Evolutionary conservation across 2,888 invertebrate genomes (phyloP).

Genomic region (Patella depressa): DNA sequence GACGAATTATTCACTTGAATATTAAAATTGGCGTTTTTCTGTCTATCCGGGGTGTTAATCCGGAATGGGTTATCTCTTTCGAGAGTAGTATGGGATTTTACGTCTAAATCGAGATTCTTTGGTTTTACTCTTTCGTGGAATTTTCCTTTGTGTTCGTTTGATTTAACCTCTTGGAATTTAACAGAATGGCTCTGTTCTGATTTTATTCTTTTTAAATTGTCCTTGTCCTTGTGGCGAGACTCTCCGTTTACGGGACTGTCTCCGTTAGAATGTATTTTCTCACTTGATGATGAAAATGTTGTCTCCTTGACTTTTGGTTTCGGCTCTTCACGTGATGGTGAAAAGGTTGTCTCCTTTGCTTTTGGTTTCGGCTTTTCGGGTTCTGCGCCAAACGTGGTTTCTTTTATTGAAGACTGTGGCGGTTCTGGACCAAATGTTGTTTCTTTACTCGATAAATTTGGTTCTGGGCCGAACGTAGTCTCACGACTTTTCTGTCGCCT

Average conservation of each 20-base stretch:
- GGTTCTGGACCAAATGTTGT: constrained; percentile 3
- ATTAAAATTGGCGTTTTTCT: background rate
- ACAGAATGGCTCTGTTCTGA: background rate
- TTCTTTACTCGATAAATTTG: constrained; percentile 5
- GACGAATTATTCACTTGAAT: background rate
- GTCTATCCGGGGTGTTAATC: background rate
- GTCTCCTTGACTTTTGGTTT: background rate
- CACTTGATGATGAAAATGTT: background rate
- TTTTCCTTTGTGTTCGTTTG: background rate
- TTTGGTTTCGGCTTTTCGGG: background rate
- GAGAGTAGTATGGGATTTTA: background rate
- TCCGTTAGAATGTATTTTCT: background rate
- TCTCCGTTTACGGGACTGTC: background rate
- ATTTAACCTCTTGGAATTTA: background rate
- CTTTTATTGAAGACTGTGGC: background rate
- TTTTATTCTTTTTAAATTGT: background rate
- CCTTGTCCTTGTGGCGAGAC: background rate
- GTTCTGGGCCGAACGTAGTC: constrained; percentile 1
- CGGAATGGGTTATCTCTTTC: background rate
- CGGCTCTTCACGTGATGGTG: background rate
- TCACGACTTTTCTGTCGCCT: background rate
- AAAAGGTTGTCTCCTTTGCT: no score
- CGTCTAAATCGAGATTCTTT: background rate
- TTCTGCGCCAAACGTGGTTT: background rate
- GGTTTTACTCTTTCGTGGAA: background rate